Evolutionary conservation across 2,113 vertebrate genomes (phyloP), one percentile per base, ranked within the genome.

Genomic region (Nothoprocta perdicaria): DNA sequence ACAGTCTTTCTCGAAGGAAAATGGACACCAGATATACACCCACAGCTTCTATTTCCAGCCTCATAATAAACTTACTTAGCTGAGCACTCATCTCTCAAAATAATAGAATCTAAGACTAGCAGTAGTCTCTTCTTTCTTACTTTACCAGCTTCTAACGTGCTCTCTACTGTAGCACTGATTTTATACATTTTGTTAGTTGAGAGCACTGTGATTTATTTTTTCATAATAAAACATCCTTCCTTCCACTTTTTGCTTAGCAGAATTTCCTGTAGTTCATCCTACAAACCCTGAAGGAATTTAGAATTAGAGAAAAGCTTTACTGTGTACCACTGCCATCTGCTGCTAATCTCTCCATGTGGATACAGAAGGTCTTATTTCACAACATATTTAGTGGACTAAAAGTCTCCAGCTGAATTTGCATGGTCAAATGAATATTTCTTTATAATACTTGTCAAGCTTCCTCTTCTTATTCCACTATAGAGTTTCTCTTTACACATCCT

Each of bases 301-400:
- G 66, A 58, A 89, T 83, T 87, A 93, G 96, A 87, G 43, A 94
- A 88, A 84, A 48, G n/a, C 69, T 52, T 58, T 52, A 55, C 74
- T 96, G 80, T 88, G 38, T 95, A 71, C 88, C 87, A 84, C 93
- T 94, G 79, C 90, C 93, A 96, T 97, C 93, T 92, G 73, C 92
- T 92, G 93, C 86, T 97, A 96, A 88, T 86, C 88, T 88, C 61
- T 92, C 80, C 41, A 86, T 92, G 72, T 84, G 78, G 93, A 53
- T 53, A 52, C 12, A 83, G 58, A 67, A 60, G 48, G 23, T 79
- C 67, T 93, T 89, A 89, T 86, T 92, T 96, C 41, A 86, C 75
- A 43, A 80, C 29, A 29, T 33, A 85, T 58, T 85, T 91, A 93
- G 84, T 62, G 41, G 31, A 84, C 26, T 77, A n/a, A 84, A 86